phyloP scores from a whole-genome alignment of 1,140 invertebrate genomes.

The Riptortus pedestris region DNA sequence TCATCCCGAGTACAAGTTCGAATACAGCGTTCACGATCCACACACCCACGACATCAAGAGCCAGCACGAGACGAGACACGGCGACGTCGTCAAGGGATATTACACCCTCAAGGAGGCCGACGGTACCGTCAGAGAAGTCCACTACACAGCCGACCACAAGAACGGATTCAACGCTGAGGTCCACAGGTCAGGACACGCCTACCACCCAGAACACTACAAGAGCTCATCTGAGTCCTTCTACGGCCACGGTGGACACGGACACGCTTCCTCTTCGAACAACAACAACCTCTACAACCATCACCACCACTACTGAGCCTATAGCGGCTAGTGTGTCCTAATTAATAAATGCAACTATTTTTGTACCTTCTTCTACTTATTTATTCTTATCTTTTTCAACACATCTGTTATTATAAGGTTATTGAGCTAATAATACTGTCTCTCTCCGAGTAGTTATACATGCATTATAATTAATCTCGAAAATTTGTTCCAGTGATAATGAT shows the following conservation, averaged over 20 bases:
- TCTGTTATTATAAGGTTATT: too few species aligned
- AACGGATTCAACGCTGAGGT: conserved; percentile 45
- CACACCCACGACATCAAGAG: conserved; percentile 42
- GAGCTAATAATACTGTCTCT: too few species aligned
- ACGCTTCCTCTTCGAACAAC: background rate
- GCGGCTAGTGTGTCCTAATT: too few species aligned
- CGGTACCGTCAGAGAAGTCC: conserved; percentile 45
- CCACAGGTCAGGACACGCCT: conserved; percentile 44
- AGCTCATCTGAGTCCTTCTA: background rate
- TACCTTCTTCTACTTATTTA: too few species aligned
- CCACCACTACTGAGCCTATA: conserved; percentile 41
- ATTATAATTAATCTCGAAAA: too few species aligned
- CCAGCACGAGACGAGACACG: conserved; percentile 37
- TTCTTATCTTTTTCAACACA: too few species aligned
- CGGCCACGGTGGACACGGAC: background rate
- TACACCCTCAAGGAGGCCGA: conserved; percentile 20
- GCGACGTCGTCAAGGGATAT: conserved; percentile 10
- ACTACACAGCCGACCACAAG: conserved; percentile 57
- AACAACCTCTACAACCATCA: background rate
- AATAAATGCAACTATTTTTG: background rate
- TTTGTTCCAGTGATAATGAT: too few species aligned
- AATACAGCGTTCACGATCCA: conserved; percentile 45
- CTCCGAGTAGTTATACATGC: too few species aligned
- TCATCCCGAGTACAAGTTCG: conserved; percentile 41
- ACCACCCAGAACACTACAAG: conserved; percentile 36